Evolutionary conservation across 2,797 vertebrate species (phyloP).

Genomic region (Vespertilio murinus): DNA sequence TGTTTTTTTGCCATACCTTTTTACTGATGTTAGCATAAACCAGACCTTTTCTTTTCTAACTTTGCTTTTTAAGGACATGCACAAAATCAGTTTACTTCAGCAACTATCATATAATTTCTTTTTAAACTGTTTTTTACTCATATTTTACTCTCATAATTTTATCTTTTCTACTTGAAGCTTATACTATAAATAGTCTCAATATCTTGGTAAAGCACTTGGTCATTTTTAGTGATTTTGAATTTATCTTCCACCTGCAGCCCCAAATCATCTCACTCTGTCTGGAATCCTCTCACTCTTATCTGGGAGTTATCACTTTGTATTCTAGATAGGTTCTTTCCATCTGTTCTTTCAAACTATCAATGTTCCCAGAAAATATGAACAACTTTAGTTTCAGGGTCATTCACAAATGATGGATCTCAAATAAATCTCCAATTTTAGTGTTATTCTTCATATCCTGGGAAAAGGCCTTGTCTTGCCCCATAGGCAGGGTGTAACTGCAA

Average conservation of each 20-base stretch:
- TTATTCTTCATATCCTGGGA: background rate
- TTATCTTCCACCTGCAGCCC: background rate
- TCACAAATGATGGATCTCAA: background rate
- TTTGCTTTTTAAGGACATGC: slow-evolving; percentile 46
- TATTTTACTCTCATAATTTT: background rate
- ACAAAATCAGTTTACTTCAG: background rate
- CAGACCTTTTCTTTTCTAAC: slow-evolving; percentile 18
- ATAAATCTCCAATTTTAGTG: background rate
- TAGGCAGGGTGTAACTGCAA: accelerated
- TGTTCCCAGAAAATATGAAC: background rate
- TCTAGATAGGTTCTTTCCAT: background rate
- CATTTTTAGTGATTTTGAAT: background rate
- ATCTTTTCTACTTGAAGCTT: background rate
- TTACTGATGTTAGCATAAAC: slow-evolving; percentile 49
- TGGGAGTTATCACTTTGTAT: background rate
- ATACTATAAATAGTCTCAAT: background rate
- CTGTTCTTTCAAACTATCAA: background rate
- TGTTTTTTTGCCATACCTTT: slow-evolving; percentile 12
- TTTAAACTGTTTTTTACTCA: background rate
- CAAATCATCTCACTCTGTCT: background rate
- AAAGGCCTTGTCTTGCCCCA: background rate
- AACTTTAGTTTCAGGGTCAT: background rate
- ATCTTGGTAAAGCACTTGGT: background rate
- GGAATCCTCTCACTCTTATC: background rate
- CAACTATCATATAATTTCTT: background rate